Evolutionary conservation across 2,797 vertebrate species (phyloP).

Genomic region (Miichthys miiuy): DNA sequence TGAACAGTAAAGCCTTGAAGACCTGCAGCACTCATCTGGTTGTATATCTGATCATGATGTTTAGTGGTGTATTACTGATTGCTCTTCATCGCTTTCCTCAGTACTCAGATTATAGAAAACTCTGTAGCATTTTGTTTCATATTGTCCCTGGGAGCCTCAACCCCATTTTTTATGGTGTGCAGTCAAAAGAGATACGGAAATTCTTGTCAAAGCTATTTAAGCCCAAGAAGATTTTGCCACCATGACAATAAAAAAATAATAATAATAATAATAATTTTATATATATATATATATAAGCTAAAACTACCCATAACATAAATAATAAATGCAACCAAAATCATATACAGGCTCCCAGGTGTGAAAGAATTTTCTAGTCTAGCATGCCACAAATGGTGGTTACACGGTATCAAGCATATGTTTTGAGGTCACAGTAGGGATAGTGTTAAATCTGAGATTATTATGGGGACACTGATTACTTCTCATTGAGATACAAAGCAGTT

Average conservation of each 20-base stretch:
- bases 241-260: background rate
- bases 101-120: constrained; percentile 33
- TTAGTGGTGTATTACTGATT: constrained; percentile 42
- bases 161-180: constrained; percentile 53
- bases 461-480: too few relatives aligned
- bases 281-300: too few relatives aligned
- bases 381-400: too few relatives aligned
- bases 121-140: constrained; percentile 36
- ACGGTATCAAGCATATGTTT: too few relatives aligned
- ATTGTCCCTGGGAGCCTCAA: constrained; percentile 57
- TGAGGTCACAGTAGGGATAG: too few relatives aligned
- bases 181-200: constrained; percentile 39
- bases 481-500: too few relatives aligned
- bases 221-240: background rate
- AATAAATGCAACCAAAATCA: too few relatives aligned
- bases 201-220: background rate
- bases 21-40: constrained; percentile 76
- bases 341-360: too few relatives aligned
- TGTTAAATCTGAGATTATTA: too few relatives aligned
- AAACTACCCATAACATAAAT: too few relatives aligned
- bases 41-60: constrained; percentile 59
- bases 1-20: constrained; percentile 63
- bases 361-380: too few relatives aligned
- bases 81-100: constrained; percentile 51
- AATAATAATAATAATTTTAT: too few relatives aligned